phyloP scores from a whole-genome alignment of 1,140 invertebrate genomes.

The Bombus sibiricus region DNA sequence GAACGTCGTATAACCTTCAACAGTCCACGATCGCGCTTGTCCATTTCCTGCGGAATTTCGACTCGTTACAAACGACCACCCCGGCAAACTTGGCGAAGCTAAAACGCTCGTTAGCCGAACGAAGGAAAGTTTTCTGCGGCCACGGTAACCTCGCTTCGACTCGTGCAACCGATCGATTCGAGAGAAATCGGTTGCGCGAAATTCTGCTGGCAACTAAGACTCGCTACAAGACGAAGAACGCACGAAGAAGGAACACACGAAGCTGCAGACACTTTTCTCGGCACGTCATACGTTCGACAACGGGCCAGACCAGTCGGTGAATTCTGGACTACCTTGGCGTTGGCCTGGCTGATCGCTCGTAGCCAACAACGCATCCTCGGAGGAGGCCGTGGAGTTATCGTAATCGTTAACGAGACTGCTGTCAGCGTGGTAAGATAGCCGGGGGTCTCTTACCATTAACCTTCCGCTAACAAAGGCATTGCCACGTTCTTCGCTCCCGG shows the following conservation, averaged over 20 bases:
- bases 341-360: constrained; percentile 41
- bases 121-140: background rate
- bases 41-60: background rate
- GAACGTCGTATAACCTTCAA: constrained; percentile 16
- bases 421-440: constrained; percentile 74
- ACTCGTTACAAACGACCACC: constrained; percentile 18
- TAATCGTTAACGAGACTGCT: constrained; percentile 77
- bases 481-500: constrained; percentile 75
- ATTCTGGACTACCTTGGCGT: constrained; percentile 60
- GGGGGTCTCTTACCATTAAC: constrained; percentile 76
- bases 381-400: constrained; percentile 70
- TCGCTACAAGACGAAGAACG: background rate
- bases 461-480: constrained; percentile 78
- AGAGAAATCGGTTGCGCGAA: background rate
- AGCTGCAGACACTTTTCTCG: background rate
- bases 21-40: background rate
- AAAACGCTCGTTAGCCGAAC: constrained; percentile 6
- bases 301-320: constrained; percentile 39
- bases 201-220: background rate
- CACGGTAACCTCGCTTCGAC: background rate
- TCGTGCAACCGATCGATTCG: background rate
- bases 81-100: constrained; percentile 1
- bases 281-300: constrained; percentile 26
- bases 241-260: too few species aligned
- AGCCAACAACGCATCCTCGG: constrained; percentile 62